Conservation (phyloP, 2,113 vertebrate genomes). For the Ascaphus truei region DNA sequence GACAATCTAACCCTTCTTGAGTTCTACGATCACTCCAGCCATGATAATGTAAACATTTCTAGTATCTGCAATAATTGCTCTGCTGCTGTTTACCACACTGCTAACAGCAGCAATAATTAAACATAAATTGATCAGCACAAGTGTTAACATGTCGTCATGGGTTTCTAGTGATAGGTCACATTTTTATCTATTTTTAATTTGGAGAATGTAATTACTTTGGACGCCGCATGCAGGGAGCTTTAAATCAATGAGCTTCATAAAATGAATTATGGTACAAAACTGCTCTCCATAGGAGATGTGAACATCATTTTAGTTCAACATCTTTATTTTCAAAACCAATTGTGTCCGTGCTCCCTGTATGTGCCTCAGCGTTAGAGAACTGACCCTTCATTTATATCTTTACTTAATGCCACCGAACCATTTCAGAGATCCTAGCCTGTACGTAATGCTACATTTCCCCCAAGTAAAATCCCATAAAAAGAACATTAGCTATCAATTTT, state of each 20-base stretch:
- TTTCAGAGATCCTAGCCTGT: conserved; percentile 26
- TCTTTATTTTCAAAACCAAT: neutral
- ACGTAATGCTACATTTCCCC: conserved; percentile 20
- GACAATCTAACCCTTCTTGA: neutral
- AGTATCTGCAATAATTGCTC: conserved; percentile 47
- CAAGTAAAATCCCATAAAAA: conserved; percentile 34
- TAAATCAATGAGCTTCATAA: conserved; percentile 46
- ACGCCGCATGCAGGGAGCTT: conserved; percentile 43
- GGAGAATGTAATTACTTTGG: conserved; percentile 52
- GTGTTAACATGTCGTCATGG: conserved; percentile 44
- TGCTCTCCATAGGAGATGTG: conserved; percentile 24
- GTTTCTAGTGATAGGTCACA: conserved; percentile 46
- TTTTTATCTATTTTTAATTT: conserved; percentile 56
- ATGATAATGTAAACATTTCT: conserved; percentile 46
- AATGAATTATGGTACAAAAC: conserved; percentile 48
- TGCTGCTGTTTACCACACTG: conserved; percentile 44
- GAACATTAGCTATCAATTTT: neutral
- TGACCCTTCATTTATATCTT: conserved; percentile 29
- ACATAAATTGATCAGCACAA: conserved; percentile 41
- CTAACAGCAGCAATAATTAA: conserved; percentile 49
- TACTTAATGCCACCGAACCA: conserved; percentile 41
- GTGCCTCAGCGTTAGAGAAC: conserved; percentile 32
- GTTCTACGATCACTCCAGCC: conserved; percentile 44
- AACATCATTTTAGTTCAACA: neutral
- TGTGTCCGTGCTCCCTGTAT: neutral